Percentiles rank a stretch among this genome's conserved stretches.
Evolutionary conservation across 2,888 invertebrate species (phyloP).

Genomic region (Ditula angustiorana): DNA sequence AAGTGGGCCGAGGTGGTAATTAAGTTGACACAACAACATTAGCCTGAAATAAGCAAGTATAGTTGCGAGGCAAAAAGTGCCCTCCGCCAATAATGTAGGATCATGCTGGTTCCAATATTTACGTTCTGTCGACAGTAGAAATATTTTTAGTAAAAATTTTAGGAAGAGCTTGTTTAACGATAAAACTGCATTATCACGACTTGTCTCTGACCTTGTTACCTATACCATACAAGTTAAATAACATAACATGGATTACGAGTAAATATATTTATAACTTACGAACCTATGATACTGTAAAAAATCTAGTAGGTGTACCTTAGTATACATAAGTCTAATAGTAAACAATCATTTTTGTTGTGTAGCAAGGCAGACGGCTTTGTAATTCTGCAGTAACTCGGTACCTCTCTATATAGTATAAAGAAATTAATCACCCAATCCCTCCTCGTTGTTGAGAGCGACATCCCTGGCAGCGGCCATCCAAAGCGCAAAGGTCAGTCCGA

Average conservation of each 20-base stretch:
- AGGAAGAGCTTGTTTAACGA: too few relatives aligned
- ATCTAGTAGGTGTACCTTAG: too few relatives aligned
- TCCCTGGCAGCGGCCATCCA: constrained; percentile 87
- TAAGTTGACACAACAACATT: constrained; percentile 87
- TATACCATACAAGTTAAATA: too few relatives aligned
- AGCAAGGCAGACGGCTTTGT: too few relatives aligned
- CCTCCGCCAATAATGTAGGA: constrained; percentile 88
- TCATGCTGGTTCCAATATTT: constrained; percentile 88
- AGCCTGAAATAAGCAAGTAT: constrained; percentile 88
- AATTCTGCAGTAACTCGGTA: not conserved
- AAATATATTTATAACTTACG: too few relatives aligned
- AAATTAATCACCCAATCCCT: constrained; percentile 41
- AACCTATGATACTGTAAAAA: too few relatives aligned
- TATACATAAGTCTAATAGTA: too few relatives aligned
- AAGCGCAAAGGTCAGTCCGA: constrained; percentile 85
- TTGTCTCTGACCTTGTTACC: too few relatives aligned
- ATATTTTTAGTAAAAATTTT: too few relatives aligned
- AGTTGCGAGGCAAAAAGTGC: constrained; percentile 87
- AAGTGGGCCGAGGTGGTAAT: constrained; percentile 87
- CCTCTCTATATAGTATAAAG: not conserved
- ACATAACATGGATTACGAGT: too few relatives aligned
- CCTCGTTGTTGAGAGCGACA: constrained; percentile 51
- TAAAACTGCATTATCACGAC: too few relatives aligned
- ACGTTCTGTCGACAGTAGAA: constrained; percentile 72
- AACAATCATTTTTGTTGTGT: too few relatives aligned